Evolutionary conservation across 2,888 invertebrate species (phyloP), one percentile per base, ranked within the genome.

Genomic region (Gortyna flavago): DNA sequence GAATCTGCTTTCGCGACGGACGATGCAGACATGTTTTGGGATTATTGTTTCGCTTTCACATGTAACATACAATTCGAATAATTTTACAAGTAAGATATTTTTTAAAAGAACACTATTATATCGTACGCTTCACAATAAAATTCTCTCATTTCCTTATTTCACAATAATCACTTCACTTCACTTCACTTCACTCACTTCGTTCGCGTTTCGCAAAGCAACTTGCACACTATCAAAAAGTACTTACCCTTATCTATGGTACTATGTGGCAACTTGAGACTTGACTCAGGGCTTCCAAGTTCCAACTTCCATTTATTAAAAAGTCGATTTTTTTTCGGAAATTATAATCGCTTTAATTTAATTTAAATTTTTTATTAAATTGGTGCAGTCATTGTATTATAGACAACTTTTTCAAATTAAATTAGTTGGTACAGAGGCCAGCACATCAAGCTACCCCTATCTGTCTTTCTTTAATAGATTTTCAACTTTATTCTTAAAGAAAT

Each of bases 1-100:
- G 97, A 97, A 89, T 97, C 97, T 87, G 97, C 98, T 91, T 97
- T 97, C 48, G 90, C 91, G 94, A 87, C 87, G 70, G 93, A 92
- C 51, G 94, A 90, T 78, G 93, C 88, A 72, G 94, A 90, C 95
- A 95, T 95, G 77, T 86, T 90, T 77, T 66, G 9, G 13, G 65
- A 71, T 35, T 44, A 29, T 32, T 69, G 68, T 69, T 68, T 54
- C 75, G 51, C 65, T 77, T 64, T 77, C 68, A 66, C 78, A 70
- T 54, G 61, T 75, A 85, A 81, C 18, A 62, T 54, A 64, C 18
- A 32, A 76, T 62, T 64, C 8, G 16, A 66, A 61, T 72, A 59
- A 73, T n/a, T 51, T n/a, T 18, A 68, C 8, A 72, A 41, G 9
- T 41, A 41, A 13, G 51, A 35, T 66, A 61, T 29, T 51, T 78